Conservation (phyloP, 2,888 invertebrate genomes). For the Crossocerus cetratus region DNA sequence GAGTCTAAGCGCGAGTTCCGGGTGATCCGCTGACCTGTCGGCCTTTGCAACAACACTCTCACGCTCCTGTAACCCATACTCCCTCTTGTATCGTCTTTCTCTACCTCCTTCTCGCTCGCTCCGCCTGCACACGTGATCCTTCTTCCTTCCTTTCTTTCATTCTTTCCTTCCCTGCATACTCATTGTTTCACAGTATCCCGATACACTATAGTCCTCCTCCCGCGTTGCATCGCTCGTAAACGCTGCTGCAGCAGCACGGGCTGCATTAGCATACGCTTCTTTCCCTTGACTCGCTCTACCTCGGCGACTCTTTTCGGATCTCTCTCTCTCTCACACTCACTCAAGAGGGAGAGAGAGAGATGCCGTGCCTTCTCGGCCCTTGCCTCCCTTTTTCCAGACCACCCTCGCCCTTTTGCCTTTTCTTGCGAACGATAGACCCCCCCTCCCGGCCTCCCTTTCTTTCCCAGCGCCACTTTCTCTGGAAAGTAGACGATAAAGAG, state of each 20-base stretch:
- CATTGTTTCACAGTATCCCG: conserved; percentile 59
- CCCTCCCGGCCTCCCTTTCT: too few relatives aligned
- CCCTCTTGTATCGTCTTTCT: conserved; percentile 65
- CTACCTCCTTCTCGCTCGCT: not conserved
- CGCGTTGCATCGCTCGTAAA: conserved; percentile 58
- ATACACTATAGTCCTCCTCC: conserved; percentile 55
- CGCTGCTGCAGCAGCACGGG: conserved; percentile 42
- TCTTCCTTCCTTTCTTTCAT: conserved; percentile 41
- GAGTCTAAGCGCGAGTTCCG: conserved; percentile 76
- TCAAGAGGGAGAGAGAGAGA: too few relatives aligned
- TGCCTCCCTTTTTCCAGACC: too few relatives aligned
- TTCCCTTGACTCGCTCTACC: conserved; percentile 19
- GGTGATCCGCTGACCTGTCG: conserved; percentile 78
- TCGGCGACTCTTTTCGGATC: not conserved
- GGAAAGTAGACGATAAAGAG: too few relatives aligned
- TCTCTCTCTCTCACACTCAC: conserved; percentile 23
- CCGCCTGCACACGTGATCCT: conserved; percentile 51
- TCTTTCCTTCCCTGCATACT: conserved; percentile 49
- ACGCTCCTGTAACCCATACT: conserved; percentile 77
- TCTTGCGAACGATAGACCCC: too few relatives aligned
- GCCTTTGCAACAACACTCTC: conserved; percentile 77
- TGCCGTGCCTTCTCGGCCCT: conserved; percentile 2
- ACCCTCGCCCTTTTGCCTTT: not conserved
- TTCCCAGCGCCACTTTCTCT: too few relatives aligned
- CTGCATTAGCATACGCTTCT: conserved; percentile 60